Evolutionary conservation across 2,888 invertebrate species (phyloP), one percentile per base, ranked within the genome.

Genomic region (Drosophila flavopinicola): DNA sequence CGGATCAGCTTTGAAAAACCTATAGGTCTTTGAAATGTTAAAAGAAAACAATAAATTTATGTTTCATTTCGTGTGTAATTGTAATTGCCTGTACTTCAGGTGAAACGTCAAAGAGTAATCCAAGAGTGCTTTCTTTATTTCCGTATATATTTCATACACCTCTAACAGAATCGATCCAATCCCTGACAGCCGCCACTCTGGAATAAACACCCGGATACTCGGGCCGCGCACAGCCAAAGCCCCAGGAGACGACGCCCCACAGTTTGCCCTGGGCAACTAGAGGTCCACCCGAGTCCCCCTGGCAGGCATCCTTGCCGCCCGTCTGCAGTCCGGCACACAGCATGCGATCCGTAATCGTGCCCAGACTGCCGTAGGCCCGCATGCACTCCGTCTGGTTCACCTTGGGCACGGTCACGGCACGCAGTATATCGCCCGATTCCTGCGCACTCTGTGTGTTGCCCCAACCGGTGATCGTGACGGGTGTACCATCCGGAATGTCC

Each of bases 271-370:
- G 44, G 3, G 65, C 52, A 4, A 78, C 75, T 41, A 89, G 58
- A 5, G 91, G 90, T 1, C 91, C 90, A 23, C 91, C 91, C 0
- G 89, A 89, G 51, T 91, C 90, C 0, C 90, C 91, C 32, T 90
- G 89, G 20, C 89, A 89, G 0, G 88, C 87, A 60, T 90, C 89
- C 64, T 88, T 88, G 20, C 88, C 88, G 5, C 90, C 90, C 27
- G 85, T 63, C 1, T 57, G 25, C 17, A 80, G 53, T 2, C 90
- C 90, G 5, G 90, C 90, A 30, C 90, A 90, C 9, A 90, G 66
- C 90, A 90, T 90, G 2, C 88, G 88, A 35, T 78, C 78, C 1
- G 88, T 90, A 5, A 90, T 75, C 11, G 59, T 78, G 7, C 87
- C 84, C 35, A 78, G 77, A 10, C 35, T 15, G 1, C 39, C n/a